phyloP scores from a whole-genome alignment of 2,888 invertebrate species.

The Seira musarum region DNA sequence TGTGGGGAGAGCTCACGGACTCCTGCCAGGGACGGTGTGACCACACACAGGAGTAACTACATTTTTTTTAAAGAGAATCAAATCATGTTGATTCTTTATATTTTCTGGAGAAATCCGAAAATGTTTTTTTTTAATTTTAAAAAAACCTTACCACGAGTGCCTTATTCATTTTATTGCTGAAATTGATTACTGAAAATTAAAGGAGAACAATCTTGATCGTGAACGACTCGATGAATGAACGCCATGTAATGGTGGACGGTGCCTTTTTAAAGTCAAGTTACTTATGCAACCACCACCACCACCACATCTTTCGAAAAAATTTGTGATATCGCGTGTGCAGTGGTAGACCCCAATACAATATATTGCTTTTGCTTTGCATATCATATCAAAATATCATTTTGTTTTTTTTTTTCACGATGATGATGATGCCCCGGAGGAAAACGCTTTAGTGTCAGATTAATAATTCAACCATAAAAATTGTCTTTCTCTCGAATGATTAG shows the following conservation, averaged over 20 bases:
- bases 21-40: slow-evolving; percentile 36
- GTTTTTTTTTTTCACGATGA: too few species aligned
- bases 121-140: neutral
- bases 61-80: neutral
- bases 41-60: slow-evolving; percentile 9
- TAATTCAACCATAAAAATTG: too few species aligned
- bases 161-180: too few species aligned
- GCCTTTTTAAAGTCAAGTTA: neutral
- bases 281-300: neutral
- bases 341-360: too few species aligned
- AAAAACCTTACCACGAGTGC: neutral
- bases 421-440: too few species aligned
- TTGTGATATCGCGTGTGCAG: too few species aligned
- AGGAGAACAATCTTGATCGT: neutral
- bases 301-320: too few species aligned
- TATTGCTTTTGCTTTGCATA: too few species aligned
- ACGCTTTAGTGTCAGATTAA: too few species aligned
- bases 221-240: neutral
- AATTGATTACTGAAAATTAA: too few species aligned
- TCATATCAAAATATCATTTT: too few species aligned
- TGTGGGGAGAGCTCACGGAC: slow-evolving; percentile 35
- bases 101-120: neutral
- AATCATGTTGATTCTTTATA: neutral
- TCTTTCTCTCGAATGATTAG: too few species aligned
- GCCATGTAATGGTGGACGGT: neutral